These are phyloP conservation scores for Melipona quadrifasciata DNA, from an alignment of 1,140 invertebrate species.

Conservation along the genomic window DNA sequence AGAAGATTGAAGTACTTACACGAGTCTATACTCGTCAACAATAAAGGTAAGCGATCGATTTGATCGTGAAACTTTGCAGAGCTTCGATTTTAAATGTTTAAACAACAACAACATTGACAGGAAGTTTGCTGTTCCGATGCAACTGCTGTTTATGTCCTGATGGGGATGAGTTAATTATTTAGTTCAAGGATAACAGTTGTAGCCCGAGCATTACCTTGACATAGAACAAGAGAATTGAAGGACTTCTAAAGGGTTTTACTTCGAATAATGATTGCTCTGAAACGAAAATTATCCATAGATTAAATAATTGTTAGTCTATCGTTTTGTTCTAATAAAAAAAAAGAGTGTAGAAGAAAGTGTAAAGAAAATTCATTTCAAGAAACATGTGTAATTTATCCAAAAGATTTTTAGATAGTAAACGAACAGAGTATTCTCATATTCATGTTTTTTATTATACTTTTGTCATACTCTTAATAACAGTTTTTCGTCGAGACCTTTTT, in stretches of 20 bases:
- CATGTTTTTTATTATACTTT: not conserved
- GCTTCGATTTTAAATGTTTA: not conserved
- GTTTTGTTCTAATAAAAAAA: not conserved
- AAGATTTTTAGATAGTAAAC: too few species aligned
- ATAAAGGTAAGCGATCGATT: not conserved
- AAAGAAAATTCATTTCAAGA: not conserved
- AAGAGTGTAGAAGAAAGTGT: not conserved
- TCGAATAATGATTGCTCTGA: not conserved
- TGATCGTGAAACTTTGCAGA: not conserved
- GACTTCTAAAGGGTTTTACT: not conserved
- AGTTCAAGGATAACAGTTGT: conserved; percentile 21
- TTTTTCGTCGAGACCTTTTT: not conserved
- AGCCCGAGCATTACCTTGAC: conserved; percentile 18
- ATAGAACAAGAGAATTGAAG: conserved; percentile 1
- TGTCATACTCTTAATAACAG: not conserved
- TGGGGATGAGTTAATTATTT: conserved; percentile 21
- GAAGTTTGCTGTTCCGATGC: conserved; percentile 1
- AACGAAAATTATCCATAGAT: not conserved
- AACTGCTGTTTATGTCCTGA: not conserved
- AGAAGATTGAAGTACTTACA: not conserved
- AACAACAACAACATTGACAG: not conserved
- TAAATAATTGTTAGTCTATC: not conserved
- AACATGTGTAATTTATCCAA: too few species aligned
- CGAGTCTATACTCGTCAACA: too few species aligned
- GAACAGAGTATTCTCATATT: not conserved